Base-by-base conservation (phyloP, 2,113 vertebrate genomes). In the Corvus hawaiiensis region DNA sequence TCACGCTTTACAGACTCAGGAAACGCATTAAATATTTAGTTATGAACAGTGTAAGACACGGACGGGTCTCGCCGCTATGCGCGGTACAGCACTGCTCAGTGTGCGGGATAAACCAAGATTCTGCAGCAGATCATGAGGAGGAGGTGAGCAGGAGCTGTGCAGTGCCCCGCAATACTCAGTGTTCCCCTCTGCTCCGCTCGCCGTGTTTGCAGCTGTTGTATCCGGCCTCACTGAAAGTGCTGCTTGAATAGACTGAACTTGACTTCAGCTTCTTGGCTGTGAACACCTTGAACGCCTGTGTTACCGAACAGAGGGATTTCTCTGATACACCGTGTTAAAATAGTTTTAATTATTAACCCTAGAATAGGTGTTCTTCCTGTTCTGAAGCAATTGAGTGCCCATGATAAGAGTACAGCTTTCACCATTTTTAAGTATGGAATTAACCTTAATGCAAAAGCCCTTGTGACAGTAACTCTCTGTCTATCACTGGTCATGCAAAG, bases 121-220 rank as follows among this genome's bases (percentile, higher is more conserved):
- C 13, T 24, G 33, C 6, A 2, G 4, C 28, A 10, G 35, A 9
- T 27, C 21, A 62, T 19, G 8, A 9, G n/a, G 35, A 39, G 74
- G 28, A 51, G 74, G n/a, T 15, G 35, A 24, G 30, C 58, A 12
- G 35, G 74, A 62, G 46, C 58, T 37, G 37, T 21, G 75, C 35
- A 5, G 3, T 26, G 46, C 48, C 51, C 18, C 16, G 8, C 44
- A 4, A 7, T 19, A 5, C 72, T 6, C 21, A 2, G 0, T 4
- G 37, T 33, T 52, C 27, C 26, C 20, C 4, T 13, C 59, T 15
- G 43, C 59, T 44, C 51, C 10, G 2, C 10, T 3, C 33, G 24
- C n/a, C 17, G 24, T 3, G 2, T 13, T n/a, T 33, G 52, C 28
- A 4, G 62, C 30, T 41, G 0, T 5, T 27, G 54, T 5, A 11